Evolutionary conservation across 2,888 invertebrate species (phyloP).

Genomic region (Teleogryllus oceanicus): DNA sequence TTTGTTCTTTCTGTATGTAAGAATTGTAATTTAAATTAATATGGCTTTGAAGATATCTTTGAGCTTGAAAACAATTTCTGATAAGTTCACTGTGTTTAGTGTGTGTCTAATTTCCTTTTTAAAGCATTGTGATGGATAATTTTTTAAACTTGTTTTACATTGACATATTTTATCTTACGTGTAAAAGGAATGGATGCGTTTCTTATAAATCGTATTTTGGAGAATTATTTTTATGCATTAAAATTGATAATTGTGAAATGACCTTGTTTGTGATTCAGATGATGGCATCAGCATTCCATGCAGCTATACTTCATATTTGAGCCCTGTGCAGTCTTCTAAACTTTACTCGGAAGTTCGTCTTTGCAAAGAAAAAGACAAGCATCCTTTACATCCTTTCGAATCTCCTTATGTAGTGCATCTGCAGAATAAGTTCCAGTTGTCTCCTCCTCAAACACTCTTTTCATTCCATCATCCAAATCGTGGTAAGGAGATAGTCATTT

Average conservation of each 20-base stretch:
- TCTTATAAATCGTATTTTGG: too few relatives aligned
- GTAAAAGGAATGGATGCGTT: background rate
- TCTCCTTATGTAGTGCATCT: conserved; percentile 91
- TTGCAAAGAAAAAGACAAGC: conserved; percentile 53
- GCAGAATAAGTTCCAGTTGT: conserved; percentile 77
- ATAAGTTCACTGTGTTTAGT: too few relatives aligned
- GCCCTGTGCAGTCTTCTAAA: conserved; percentile 88
- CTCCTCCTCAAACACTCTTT: conserved; percentile 71
- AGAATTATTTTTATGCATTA: conserved; percentile 21
- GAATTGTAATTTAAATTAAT: background rate
- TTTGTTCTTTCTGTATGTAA: conserved; percentile 38
- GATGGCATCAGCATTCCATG: conserved; percentile 89
- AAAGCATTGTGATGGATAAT: too few relatives aligned
- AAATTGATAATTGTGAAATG: background rate
- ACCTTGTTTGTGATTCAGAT: conserved; percentile 47
- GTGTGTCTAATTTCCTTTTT: too few relatives aligned
- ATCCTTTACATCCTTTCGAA: conserved; percentile 60
- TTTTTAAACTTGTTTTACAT: background rate
- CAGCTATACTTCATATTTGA: conserved; percentile 84
- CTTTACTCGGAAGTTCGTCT: conserved; percentile 72
- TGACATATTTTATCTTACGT: background rate
- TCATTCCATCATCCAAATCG: conserved; percentile 88
- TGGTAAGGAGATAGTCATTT: conserved; percentile 46
- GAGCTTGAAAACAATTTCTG: background rate
- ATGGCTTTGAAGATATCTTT: background rate